Base-by-base conservation (phyloP, 1,140 invertebrate species). In the Drosophila kurseongensis region DNA sequence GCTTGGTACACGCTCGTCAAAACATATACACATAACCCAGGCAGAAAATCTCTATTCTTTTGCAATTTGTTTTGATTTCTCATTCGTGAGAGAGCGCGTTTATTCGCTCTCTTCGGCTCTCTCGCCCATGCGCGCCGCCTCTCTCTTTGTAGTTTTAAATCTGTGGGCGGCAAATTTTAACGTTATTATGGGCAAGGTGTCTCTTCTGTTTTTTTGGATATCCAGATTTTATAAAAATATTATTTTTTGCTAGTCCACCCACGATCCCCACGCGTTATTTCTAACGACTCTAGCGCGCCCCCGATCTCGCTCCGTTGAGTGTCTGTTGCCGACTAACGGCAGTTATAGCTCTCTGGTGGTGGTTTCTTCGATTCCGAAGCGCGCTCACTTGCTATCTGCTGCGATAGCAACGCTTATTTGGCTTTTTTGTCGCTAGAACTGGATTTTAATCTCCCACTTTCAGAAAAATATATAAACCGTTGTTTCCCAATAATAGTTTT, bases 61-160 rank as follows among this genome's bases (percentile, higher is more conserved):
- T 88, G 84, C 83, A 88, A 88, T 88, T 88, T 88, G 83, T 88
- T 88, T 88, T 88, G 83, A 88, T 88, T 88, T 88, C 83, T 89
- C 79, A 89, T 88, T 88, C 84, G 78, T 72, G 51, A 18, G 62
- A 69, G 52, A 23, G 66, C 48, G 51, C 35, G 38, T 29, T 23
- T 10, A 9, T 13, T 40, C 36, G 63, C 66, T 69, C 66, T 69
- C 63, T 48, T 42, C 14, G 42, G 29, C 75, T 57, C 42, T 56
- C 55, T 67, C 55, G 10, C 38, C 14, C 65, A 42, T 29, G 29
- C 50, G 38, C 63, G 48, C 38, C 41, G 45, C 23, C 57, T 51
- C 50, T 66, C 65, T 56, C 12, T 60, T 32, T 12, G 12, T 41
- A 9, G 3, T 27, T 50, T 38, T 48, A 35, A 29, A 36, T 10